Base-by-base conservation (phyloP, 1,140 invertebrate species). In the Diploscapter pachys region DNA sequence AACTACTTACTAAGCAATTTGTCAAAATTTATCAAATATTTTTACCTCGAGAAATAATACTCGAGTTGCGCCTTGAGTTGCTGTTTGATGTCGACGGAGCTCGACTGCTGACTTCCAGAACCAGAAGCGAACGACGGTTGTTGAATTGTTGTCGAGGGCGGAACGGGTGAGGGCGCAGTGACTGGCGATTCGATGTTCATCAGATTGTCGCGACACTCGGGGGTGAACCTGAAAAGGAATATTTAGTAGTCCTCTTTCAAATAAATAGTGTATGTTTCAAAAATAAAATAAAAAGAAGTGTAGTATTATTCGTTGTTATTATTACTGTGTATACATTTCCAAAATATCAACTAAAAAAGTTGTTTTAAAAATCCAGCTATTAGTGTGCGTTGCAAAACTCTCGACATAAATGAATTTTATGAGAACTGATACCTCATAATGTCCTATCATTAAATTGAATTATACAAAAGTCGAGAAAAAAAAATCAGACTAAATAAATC, bases 11-110 rank as follows among this genome's bases (percentile, higher is more conserved):
- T 9, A 13, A n/a, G 59, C 63, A 53, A 72, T 6, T 69, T 69
- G 54, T 6, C 8, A 13, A 50, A 56, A 63, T 31, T 31, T 31
- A 31, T 31, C 31, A 31, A 31, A 31, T 31, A 31, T 3, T 49
- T 63, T 50, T 55, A 84, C 82, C 82, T 66, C 56, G 81, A 83
- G 72, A 86, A 86, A 67, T 86, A 85, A 52, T 84, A 86, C 69
- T 85, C 85, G 9, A 85, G 71, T 71, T 85, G 85, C 11, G 49
- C 63, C 54, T 73, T 79, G n/a, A 85, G 71, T 6, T 80, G 83
- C n/a, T 55, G 53, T 13, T 72, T 72, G 3, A 84, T 11, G 13
- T 83, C 80, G 31, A 31, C 31, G 31, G 31, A 31, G 31, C 31
- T 31, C 31, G 31, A 31, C 31, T 31, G 31, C 31, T 31, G 31